Evolutionary conservation across 2,888 invertebrate genomes (phyloP).

Genomic region (Eupithecia centaureata): DNA sequence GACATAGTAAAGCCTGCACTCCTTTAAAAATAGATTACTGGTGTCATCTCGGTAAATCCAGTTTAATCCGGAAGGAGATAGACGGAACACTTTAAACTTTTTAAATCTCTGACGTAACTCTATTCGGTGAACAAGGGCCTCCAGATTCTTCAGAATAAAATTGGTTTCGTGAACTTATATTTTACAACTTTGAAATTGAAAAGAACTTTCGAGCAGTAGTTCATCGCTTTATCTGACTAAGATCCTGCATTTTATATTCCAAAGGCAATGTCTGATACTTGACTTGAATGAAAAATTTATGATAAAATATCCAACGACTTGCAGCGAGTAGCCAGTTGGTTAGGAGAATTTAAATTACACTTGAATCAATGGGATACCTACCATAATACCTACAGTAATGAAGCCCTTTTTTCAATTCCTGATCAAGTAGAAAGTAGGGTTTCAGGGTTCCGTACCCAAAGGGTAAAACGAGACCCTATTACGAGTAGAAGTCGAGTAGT

Average conservation of each 20-base stretch:
- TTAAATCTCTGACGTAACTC: constrained; percentile 61
- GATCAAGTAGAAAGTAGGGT: no score
- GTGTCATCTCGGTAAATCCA: constrained; percentile 44
- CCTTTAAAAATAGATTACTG: constrained; percentile 31
- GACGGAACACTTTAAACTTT: constrained; percentile 60
- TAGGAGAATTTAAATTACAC: constrained; percentile 1
- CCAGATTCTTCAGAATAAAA: constrained; percentile 54
- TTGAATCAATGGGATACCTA: not conserved
- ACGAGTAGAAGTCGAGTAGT: no score
- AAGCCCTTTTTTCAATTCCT: no score
- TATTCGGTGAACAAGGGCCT: constrained; percentile 46
- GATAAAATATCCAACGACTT: constrained; percentile 9
- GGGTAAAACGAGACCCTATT: no score
- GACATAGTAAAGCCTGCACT: constrained; percentile 31
- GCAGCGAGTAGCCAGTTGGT: constrained; percentile 1
- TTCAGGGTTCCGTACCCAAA: no score
- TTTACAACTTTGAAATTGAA: constrained; percentile 57
- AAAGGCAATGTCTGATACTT: constrained; percentile 5
- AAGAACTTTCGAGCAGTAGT: constrained; percentile 44
- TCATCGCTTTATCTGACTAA: constrained; percentile 47
- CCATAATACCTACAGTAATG: no score
- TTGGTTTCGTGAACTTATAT: constrained; percentile 53
- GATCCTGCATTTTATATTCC: constrained; percentile 10
- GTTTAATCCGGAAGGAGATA: constrained; percentile 40
- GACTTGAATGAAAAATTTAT: constrained; percentile 17